Conservation (phyloP, 1,140 invertebrate genomes). For the Berghia stephanieae region DNA sequence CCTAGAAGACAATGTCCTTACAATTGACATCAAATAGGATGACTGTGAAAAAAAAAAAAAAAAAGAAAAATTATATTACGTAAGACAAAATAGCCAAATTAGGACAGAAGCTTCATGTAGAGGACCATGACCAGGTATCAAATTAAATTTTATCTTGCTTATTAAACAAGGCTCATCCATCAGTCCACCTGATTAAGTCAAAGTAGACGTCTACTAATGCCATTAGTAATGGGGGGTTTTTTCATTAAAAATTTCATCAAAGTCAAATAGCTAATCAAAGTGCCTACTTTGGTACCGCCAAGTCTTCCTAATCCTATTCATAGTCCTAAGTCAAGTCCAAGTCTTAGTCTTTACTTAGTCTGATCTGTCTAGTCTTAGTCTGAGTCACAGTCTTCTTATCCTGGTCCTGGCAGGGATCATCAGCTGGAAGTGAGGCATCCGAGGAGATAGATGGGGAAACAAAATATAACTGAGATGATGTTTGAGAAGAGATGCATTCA, state of each 20-base stretch:
- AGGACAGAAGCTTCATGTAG: too few species aligned
- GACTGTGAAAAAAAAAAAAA: constrained; percentile 73
- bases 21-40: constrained; percentile 75
- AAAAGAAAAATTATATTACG: constrained; percentile 9
- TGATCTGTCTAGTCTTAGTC: too few species aligned
- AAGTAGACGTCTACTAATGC: not conserved
- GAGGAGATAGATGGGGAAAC: not conserved
- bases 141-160: not conserved
- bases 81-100: too few species aligned
- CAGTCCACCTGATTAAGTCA: not conserved
- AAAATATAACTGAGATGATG: not conserved
- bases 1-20: constrained; percentile 62
- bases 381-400: not conserved
- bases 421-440: not conserved
- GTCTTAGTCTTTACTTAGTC: too few species aligned
- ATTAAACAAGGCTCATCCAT: not conserved
- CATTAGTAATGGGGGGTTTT: not conserved
- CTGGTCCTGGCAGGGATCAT: not conserved
- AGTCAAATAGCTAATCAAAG: too few species aligned
- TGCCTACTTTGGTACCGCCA: too few species aligned
- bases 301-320: too few species aligned
- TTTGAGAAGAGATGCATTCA: not conserved
- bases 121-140: too few species aligned
- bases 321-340: too few species aligned
- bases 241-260: not conserved